Base-by-base conservation (phyloP, 2,888 invertebrate species). In the Hecatera dysodea region DNA sequence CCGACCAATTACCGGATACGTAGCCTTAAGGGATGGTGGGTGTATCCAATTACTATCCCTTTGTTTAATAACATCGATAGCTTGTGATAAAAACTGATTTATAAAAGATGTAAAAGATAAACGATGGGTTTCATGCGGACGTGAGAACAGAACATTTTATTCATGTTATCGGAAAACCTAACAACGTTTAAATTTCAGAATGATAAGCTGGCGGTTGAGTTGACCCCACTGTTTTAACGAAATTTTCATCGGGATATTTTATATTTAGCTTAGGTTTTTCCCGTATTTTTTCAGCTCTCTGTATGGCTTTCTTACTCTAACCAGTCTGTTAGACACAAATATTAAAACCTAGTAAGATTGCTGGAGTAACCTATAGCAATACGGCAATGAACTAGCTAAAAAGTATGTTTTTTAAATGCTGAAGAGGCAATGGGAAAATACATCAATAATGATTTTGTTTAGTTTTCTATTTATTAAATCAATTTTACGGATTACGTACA, bases 1-100 rank as follows among this genome's bases (percentile, higher is more conserved):
- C 60, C 67, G 56, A 62, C 72, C 66, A 75, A 77, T 79, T 77
- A 84, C 82, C 81, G 65, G 50, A 67, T 84, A 75, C 73, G 68
- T 81, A 77, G 83, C 87, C 81, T 80, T 73, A 46, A 82, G 83
- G 86, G 85, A 81, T 79, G 75, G 24, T 36, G 53, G 75, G 24
- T 36, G 53, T 75, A 48, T 70, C 63, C 39, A 27, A 63, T 83
- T n/a, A 61, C 53, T 53, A 64, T 53, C 39, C 29, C 48, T 61
- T 65, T 66, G 50, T 65, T 64, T 24, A 1, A 61, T 42, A 42
- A 44, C 19, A 61, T 42, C 42, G 7, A 69, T 75, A 48, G 42
- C 27, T 59, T 48, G 42, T 63, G 42, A 61, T 33, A 33, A 33
- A 59, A 29, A 29, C 33, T 27, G 42, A 46, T 48, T 17, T 48